phyloP scores from a whole-genome alignment of 2,888 invertebrate species.

The Campaea margaritaria region DNA sequence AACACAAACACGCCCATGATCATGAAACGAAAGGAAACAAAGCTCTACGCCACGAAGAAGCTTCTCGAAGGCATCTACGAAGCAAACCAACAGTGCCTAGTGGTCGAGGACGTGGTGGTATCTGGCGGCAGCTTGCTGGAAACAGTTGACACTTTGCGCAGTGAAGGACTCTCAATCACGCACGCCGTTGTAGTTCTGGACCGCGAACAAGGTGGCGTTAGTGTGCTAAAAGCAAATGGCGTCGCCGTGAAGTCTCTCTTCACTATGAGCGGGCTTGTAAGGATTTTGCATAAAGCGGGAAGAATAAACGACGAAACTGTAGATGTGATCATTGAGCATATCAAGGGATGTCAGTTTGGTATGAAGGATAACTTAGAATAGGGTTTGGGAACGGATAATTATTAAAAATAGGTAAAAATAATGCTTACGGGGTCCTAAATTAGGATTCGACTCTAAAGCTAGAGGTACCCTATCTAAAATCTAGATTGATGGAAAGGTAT shows the following conservation, averaged over 20 bases:
- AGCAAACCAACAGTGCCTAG: conserved; percentile 89
- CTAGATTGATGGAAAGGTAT: too few species aligned
- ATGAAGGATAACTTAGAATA: conserved; percentile 63
- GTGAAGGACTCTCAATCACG: conserved; percentile 87
- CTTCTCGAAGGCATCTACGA: conserved; percentile 94
- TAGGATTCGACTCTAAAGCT: too few species aligned
- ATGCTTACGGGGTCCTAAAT: too few species aligned
- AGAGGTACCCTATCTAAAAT: too few species aligned
- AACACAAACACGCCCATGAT: conserved; percentile 92
- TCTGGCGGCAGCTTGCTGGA: conserved; percentile 97
- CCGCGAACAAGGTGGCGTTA: conserved; percentile 95
- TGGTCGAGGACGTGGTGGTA: conserved; percentile 97
- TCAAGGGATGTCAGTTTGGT: conserved; percentile 72
- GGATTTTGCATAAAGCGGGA: conserved; percentile 86
- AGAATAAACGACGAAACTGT: conserved; percentile 84
- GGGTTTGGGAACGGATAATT: background rate
- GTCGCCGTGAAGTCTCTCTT: conserved; percentile 89
- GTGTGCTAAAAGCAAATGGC: conserved; percentile 89
- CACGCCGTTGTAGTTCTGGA: conserved; percentile 96
- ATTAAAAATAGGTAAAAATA: too few species aligned
- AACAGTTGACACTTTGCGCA: conserved; percentile 89
- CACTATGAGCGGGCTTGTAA: conserved; percentile 87
- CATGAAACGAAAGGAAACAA: conserved; percentile 96
- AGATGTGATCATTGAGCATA: conserved; percentile 69
- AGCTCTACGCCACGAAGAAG: conserved; percentile 97